phyloP scores from a whole-genome alignment of 2,888 invertebrate species.

The Chrysodeixis includens region DNA sequence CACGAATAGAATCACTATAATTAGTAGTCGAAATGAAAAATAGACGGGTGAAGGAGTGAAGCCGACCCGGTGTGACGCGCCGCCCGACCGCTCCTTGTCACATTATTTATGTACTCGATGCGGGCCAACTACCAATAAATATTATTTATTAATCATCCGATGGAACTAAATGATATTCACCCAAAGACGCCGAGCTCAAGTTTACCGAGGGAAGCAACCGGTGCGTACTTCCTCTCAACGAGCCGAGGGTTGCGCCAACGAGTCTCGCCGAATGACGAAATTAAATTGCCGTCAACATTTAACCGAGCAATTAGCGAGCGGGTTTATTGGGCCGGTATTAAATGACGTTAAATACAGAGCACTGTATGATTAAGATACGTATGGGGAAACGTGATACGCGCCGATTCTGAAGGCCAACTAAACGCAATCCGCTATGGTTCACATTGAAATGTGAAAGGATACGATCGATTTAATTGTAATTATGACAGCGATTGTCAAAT shows the following conservation, averaged over 20 bases:
- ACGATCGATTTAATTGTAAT: constrained; percentile 59
- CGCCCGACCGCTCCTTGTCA: constrained; percentile 58
- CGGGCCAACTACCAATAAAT: constrained; percentile 71
- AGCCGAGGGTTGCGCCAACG: constrained; percentile 58
- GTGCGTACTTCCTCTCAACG: constrained; percentile 71
- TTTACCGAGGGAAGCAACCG: constrained; percentile 71
- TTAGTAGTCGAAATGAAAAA: constrained; percentile 65
- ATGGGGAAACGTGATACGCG: constrained; percentile 70
- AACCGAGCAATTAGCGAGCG: constrained; percentile 71
- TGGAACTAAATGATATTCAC: constrained; percentile 65
- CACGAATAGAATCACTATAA: constrained; percentile 67
- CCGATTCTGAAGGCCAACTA: constrained; percentile 64
- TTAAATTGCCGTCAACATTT: constrained; percentile 73
- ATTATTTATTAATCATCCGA: constrained; percentile 74
- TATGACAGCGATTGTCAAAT: constrained; percentile 53
- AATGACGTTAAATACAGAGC: constrained; percentile 65
- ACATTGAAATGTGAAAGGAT: constrained; percentile 72
- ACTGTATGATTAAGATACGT: constrained; percentile 64
- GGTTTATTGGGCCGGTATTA: constrained; percentile 71
- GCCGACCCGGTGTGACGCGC: constrained; percentile 26
- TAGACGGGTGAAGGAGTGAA: constrained; percentile 52
- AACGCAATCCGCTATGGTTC: constrained; percentile 58
- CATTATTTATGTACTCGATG: constrained; percentile 73
- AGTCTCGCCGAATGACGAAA: constrained; percentile 64
- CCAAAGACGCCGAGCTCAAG: constrained; percentile 46